These are phyloP conservation scores for Rhinatrema bivittatum DNA, from an alignment of 2,797 vertebrate genomes.

Conservation along the genomic window DNA sequence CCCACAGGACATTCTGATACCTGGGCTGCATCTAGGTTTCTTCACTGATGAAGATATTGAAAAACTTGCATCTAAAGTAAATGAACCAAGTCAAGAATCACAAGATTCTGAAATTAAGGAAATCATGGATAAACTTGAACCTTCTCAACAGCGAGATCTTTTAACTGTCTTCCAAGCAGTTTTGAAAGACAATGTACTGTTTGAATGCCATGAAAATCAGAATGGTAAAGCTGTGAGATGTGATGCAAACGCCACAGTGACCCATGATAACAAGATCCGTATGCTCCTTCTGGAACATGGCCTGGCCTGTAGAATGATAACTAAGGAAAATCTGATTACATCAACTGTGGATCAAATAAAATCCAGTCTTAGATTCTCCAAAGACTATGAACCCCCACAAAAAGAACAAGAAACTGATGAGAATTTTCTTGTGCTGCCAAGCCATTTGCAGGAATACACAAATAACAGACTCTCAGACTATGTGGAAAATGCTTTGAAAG, in stretches of 20 bases:
- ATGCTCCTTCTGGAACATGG: slow-evolving; percentile 19
- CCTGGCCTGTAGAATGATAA: slow-evolving; percentile 13
- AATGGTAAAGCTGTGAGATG: slow-evolving; percentile 10
- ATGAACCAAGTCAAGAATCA: background rate
- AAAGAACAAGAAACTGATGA: background rate
- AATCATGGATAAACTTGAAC: slow-evolving; percentile 14
- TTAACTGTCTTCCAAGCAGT: slow-evolving; percentile 9
- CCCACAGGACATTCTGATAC: slow-evolving; percentile 8
- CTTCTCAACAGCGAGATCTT: slow-evolving; percentile 11
- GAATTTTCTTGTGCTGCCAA: slow-evolving; percentile 9
- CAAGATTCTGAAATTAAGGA: slow-evolving; percentile 2
- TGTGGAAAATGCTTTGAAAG: slow-evolving; percentile 25
- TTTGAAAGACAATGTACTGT: slow-evolving; percentile 1
- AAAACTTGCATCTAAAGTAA: too few relatives aligned
- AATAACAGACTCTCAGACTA: slow-evolving; percentile 14
- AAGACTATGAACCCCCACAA: background rate
- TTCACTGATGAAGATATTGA: slow-evolving; percentile 15
- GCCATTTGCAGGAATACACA: slow-evolving; percentile 11
- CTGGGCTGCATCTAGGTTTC: slow-evolving; percentile 9
- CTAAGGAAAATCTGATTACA: slow-evolving; percentile 14
- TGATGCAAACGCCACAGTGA: background rate
- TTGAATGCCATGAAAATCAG: slow-evolving; percentile 11
- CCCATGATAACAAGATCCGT: slow-evolving; percentile 1
- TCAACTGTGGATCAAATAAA: slow-evolving; percentile 10
- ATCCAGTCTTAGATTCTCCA: slow-evolving; percentile 13